A percentile compares a stretch with the other conserved stretches of the same genome.
phyloP scores from a whole-genome alignment of 2,113 vertebrate genomes.

The Pseudorectes ferrugineus region DNA sequence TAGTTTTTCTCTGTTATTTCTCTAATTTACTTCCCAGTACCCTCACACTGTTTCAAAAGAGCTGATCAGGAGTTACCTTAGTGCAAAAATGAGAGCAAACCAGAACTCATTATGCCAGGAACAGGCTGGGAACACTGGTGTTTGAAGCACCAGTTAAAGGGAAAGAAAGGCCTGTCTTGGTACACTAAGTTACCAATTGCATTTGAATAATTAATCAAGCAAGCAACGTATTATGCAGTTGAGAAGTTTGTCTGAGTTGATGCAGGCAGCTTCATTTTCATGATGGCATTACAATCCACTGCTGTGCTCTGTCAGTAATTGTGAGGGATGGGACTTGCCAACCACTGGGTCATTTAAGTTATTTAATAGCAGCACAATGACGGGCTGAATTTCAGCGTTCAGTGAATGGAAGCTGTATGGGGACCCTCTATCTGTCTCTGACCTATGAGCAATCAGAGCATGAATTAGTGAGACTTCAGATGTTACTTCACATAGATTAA shows the following conservation, averaged over 20 bases:
- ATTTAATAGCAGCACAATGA: background rate
- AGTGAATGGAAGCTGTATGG: background rate
- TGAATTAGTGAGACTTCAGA: background rate
- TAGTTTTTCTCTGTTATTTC: conserved; percentile 18
- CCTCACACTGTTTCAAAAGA: background rate
- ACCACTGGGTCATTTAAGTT: background rate
- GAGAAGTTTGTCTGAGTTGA: background rate
- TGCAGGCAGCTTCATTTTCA: conserved; percentile 23
- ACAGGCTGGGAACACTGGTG: background rate
- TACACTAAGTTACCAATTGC: conserved; percentile 10
- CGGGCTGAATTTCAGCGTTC: background rate
- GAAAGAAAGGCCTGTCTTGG: background rate
- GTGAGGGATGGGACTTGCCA: background rate
- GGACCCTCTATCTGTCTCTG: background rate
- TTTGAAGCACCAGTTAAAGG: background rate
- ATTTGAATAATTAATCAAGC: conserved; percentile 49
- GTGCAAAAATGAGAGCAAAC: background rate
- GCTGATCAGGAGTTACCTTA: background rate
- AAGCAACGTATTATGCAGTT: background rate
- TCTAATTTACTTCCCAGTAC: background rate
- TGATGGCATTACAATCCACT: background rate
- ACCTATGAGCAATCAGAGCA: background rate
- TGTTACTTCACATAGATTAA: background rate
- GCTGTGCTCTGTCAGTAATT: conserved; percentile 16
- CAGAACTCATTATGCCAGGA: background rate